A percentile compares a stretch with the other conserved stretches of the same genome.
Evolutionary conservation across 2,797 vertebrate species (phyloP).

Genomic region (Peromyscus eremicus): DNA sequence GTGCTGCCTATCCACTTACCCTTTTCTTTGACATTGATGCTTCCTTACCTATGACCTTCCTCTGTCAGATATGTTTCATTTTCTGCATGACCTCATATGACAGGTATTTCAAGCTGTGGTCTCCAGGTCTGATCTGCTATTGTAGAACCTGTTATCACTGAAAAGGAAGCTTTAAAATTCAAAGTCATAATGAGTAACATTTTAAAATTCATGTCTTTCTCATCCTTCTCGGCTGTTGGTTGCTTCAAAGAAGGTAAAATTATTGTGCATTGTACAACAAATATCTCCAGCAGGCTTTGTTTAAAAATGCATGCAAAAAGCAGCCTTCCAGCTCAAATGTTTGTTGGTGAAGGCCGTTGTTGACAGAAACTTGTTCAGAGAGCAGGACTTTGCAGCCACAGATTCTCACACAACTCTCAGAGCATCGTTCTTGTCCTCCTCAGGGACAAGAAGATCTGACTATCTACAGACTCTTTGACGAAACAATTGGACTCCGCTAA

Average conservation of each 20-base stretch:
- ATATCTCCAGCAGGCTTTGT: conserved; percentile 64
- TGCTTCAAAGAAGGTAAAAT: conserved; percentile 73
- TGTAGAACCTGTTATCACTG: conserved; percentile 86
- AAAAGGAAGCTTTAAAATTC: conserved; percentile 88
- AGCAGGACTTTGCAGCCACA: background rate
- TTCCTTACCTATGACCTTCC: conserved; percentile 84
- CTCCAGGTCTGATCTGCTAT: conserved; percentile 88
- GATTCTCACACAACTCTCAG: conserved; percentile 21
- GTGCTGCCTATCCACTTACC: conserved; percentile 76
- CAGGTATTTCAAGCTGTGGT: conserved; percentile 90
- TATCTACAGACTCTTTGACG: conserved; percentile 40
- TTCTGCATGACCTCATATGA: conserved; percentile 89
- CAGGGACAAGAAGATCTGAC: background rate
- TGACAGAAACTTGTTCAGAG: conserved; percentile 46
- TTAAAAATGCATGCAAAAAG: conserved; percentile 67
- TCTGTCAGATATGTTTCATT: conserved; percentile 89
- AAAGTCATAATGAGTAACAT: conserved; percentile 86
- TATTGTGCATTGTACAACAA: conserved; percentile 60
- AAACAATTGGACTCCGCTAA: conserved; percentile 37
- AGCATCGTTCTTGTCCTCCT: background rate
- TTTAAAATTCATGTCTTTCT: conserved; percentile 82
- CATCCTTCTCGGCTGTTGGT: conserved; percentile 67
- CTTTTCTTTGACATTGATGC: conserved; percentile 87
- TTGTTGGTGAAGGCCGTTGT: conserved; percentile 56
- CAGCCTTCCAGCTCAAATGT: conserved; percentile 54